Evolutionary conservation across 2,888 invertebrate species (phyloP).

Genomic region (Dolichomitus sp.): DNA sequence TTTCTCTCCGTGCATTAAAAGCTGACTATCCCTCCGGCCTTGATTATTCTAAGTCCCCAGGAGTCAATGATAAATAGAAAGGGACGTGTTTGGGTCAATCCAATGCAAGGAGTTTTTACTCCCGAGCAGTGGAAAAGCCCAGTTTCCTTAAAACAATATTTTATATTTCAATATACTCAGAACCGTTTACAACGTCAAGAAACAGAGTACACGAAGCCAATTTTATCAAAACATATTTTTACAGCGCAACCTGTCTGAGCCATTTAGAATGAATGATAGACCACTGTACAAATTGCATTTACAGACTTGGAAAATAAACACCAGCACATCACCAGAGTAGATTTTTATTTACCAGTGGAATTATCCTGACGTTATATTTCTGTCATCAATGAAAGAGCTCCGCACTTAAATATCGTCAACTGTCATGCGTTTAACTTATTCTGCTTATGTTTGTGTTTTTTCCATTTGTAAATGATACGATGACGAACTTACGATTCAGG

Average conservation of each 20-base stretch:
- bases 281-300: slow-evolving; percentile 4
- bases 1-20: too few species aligned
- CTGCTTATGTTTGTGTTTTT: background rate
- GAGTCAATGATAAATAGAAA: too few species aligned
- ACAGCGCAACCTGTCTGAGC: background rate
- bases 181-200: background rate
- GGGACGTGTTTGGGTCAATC: too few species aligned
- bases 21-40: too few species aligned
- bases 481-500: background rate
- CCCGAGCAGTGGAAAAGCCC: too few species aligned
- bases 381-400: background rate
- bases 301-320: background rate
- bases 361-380: background rate
- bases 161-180: background rate
- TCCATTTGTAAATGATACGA: background rate
- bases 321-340: background rate
- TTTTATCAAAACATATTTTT: background rate
- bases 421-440: background rate
- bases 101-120: too few species aligned
- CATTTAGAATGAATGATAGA: background rate
- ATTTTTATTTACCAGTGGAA: background rate
- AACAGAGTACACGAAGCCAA: background rate
- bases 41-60: too few species aligned
- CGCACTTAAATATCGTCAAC: background rate
- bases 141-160: background rate